A percentile compares a stretch with the other conserved stretches of the same genome.
phyloP scores from a whole-genome alignment of 2,888 invertebrate species.

The Drosophila recens region DNA sequence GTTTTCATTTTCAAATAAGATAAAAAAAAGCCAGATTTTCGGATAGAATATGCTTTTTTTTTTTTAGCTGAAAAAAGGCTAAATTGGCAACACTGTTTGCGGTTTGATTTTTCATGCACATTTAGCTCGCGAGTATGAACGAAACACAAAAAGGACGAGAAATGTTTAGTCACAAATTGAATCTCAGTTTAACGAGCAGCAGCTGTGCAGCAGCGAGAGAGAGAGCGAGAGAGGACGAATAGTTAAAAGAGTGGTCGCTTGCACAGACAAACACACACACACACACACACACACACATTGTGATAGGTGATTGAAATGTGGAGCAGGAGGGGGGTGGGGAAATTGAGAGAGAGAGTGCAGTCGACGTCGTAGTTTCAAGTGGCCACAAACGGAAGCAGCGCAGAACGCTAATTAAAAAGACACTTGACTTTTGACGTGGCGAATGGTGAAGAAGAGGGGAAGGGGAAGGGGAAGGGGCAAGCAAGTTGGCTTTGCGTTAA shows the following conservation, averaged over 20 bases:
- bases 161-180: constrained; percentile 78
- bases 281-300: too few species aligned
- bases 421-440: constrained; percentile 63
- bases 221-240: constrained; percentile 1
- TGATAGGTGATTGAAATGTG: background rate
- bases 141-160: constrained; percentile 70
- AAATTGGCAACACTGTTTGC: constrained; percentile 5
- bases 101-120: constrained; percentile 80
- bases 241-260: constrained; percentile 6
- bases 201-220: constrained; percentile 9
- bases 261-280: background rate
- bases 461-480: too few species aligned
- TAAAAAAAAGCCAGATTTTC: too few species aligned
- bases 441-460: background rate
- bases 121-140: constrained; percentile 74
- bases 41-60: too few species aligned
- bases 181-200: constrained; percentile 50
- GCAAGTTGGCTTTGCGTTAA: constrained; percentile 39
- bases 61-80: too few species aligned
- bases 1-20: too few species aligned
- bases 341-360: constrained; percentile 16
- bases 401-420: constrained; percentile 83
- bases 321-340: background rate
- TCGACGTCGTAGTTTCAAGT: constrained; percentile 62
- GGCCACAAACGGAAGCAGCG: constrained; percentile 59